Base-by-base conservation (phyloP, 2,113 vertebrate species). In the Lagopus leucura region DNA sequence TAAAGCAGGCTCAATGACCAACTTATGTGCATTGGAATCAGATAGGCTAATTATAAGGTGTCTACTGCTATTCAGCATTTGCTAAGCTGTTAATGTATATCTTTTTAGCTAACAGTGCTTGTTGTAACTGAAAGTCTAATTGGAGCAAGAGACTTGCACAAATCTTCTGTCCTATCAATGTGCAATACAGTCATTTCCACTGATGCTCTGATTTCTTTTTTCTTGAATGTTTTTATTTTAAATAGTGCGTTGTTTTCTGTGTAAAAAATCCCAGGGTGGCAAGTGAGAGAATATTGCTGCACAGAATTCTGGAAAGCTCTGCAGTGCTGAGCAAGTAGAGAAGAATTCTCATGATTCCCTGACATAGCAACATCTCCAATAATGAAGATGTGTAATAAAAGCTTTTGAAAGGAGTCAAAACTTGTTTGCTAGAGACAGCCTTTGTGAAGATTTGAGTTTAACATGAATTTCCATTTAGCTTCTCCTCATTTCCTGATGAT, bases 41-140 rank as follows among this genome's bases (percentile, higher is more conserved):
- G 45, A 69, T 11, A 78, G 58, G 52, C 52, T 93, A 60, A 54
- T 82, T 87, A 89, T 55, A 83, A 82, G 32, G 21, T 82, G 64
- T 92, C 82, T 74, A 48, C 42, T 74, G 70, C 92, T 85, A 73
- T 95, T 93, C 85, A 71, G 54, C 72, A 57, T 92, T 86, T 95
- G 70, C 32, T 79, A 85, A 95, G 84, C 36, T 90, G 66, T 86
- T 94, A 78, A 66, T 30, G 30, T 21, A 25, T 90, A 88, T 91
- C 50, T 67, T 95, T 88, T 88, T 74, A 73, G 60, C 40, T 80
- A 81, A 86, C 58, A 90, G 42, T 42, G 25, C 69, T 76, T 2
- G 5, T 36, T 87, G 64, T 70, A 92, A 89, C 25, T 89, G 57
- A 40, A 80, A 90, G 25, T 74, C 88, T 91, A 88, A 95, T 18